phyloP scores from a whole-genome alignment of 2,888 invertebrate species.

The Diogma glabrata region DNA sequence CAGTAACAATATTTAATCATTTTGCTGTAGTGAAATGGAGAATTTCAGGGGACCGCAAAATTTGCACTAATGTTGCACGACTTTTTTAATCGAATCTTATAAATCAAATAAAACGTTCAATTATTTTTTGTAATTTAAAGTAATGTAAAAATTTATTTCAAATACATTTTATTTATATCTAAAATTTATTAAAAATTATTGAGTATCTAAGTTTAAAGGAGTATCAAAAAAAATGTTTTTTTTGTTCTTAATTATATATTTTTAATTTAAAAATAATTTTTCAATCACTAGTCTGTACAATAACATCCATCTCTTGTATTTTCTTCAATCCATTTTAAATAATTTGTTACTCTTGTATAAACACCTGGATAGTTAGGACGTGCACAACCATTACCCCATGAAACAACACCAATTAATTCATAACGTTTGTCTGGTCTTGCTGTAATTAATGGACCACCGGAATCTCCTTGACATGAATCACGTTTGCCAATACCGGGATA shows the following conservation, averaged over 20 bases:
- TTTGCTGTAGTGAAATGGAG: no score
- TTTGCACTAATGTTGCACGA: no score
- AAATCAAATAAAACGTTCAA: no score
- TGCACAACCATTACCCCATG: constrained; percentile 85
- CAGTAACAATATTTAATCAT: no score
- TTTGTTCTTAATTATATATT: neutral
- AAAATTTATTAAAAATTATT: no score
- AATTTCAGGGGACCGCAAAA: no score
- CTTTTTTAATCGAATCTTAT: no score
- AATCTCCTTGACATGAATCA: constrained; percentile 62
- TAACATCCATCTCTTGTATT: constrained; percentile 74
- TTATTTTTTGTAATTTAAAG: no score
- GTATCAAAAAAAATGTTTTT: no score
- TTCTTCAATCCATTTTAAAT: constrained; percentile 67
- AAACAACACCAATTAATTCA: constrained; percentile 76
- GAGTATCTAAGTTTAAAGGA: no score
- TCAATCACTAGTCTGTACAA: constrained; percentile 47
- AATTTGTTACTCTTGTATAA: constrained; percentile 72
- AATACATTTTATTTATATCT: no score
- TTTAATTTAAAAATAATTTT: neutral
- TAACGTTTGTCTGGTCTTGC: constrained; percentile 60
- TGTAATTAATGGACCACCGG: constrained; percentile 57
- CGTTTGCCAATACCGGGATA: constrained; percentile 56
- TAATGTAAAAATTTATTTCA: no score
- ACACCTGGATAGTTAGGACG: constrained; percentile 76